phyloP scores from a whole-genome alignment of 2,797 vertebrate genomes.

The Phrynocephalus forsythii region DNA sequence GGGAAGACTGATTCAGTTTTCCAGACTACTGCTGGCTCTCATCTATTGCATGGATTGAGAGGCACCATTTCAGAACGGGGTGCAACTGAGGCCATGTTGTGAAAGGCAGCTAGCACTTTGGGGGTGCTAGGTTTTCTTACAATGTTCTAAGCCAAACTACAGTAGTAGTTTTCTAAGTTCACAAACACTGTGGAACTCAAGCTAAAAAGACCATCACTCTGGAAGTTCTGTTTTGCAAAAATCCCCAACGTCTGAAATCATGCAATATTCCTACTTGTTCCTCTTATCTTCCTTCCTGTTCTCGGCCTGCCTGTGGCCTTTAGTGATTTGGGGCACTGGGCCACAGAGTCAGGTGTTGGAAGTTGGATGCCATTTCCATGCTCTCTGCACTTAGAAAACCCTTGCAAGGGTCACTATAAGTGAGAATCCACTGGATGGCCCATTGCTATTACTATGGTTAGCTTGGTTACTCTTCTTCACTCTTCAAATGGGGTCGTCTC shows the following conservation, averaged over 20 bases:
- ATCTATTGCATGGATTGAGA: neutral
- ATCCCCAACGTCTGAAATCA: neutral
- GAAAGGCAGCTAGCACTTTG: neutral
- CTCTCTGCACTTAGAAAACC: no score
- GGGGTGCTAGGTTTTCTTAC: neutral
- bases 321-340: no score
- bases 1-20: no score
- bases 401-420: neutral
- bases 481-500: neutral
- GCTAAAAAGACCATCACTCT: neutral
- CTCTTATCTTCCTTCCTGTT: neutral
- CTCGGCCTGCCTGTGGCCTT: neutral
- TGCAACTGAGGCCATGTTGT: neutral
- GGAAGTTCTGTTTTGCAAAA: neutral
- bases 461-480: no score
- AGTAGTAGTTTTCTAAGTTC: neutral
- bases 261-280: neutral
- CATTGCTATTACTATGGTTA: no score
- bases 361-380: no score
- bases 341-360: no score
- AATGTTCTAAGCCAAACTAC: neutral
- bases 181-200: neutral
- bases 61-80: neutral
- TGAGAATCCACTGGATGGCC: no score
- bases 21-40: neutral